Conservation (phyloP, 2,888 invertebrate genomes). For the Tenodera sinensis region DNA sequence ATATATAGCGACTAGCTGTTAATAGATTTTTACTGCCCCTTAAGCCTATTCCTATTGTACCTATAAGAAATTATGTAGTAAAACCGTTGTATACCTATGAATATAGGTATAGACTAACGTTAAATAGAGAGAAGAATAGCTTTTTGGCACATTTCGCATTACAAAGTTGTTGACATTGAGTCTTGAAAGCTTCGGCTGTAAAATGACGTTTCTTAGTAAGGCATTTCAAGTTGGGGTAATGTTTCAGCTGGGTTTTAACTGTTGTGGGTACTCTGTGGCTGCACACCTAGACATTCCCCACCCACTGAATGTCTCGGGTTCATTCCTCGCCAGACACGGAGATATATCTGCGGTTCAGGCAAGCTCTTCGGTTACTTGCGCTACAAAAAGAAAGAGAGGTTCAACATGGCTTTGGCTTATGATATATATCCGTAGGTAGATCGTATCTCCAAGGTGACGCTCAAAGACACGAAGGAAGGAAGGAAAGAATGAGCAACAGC, state of each 20-base stretch:
- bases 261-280: background rate
- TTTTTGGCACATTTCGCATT: no score
- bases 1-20: no score
- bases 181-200: no score
- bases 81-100: no score
- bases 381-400: background rate
- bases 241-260: background rate
- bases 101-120: no score
- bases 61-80: no score
- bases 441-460: background rate
- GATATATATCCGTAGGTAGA: background rate
- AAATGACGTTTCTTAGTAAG: no score
- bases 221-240: background rate
- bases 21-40: no score
- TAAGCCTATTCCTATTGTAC: no score
- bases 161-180: no score
- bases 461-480: background rate
- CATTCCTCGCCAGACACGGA: background rate
- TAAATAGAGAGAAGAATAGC: no score
- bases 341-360: background rate
- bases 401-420: background rate
- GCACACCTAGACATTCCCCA: background rate
- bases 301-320: background rate
- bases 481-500: background rate
- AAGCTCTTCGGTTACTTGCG: background rate